A percentile compares a stretch with the other conserved stretches of the same genome.
phyloP scores from a whole-genome alignment of 2,888 invertebrate species.

The Stenurella melanura region DNA sequence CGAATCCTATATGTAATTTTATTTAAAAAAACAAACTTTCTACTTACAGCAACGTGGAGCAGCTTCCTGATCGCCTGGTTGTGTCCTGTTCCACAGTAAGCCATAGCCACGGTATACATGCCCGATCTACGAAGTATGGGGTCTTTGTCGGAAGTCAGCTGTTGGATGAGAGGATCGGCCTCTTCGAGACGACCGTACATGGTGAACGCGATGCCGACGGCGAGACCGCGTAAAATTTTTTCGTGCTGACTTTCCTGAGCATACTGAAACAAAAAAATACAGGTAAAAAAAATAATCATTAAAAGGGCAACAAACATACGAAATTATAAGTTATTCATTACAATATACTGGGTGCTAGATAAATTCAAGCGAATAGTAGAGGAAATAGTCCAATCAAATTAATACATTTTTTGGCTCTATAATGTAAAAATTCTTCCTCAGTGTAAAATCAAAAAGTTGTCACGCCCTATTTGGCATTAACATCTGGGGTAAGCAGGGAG shows the following conservation, averaged over 20 bases:
- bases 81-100: conserved; percentile 98
- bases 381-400: too few relatives aligned
- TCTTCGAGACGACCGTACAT: conserved; percentile 98
- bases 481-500: too few relatives aligned
- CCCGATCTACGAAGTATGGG: conserved; percentile 96
- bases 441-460: too few relatives aligned
- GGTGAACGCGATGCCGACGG: conserved; percentile 96
- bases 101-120: conserved; percentile 98
- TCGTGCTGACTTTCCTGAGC: conserved; percentile 98
- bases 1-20: too few relatives aligned
- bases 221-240: conserved; percentile 97
- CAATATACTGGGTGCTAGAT: too few relatives aligned
- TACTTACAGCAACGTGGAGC: conserved; percentile 93
- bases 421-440: too few relatives aligned
- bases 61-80: conserved; percentile 96
- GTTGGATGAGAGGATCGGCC: conserved; percentile 94
- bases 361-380: too few relatives aligned
- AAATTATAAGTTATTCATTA: too few relatives aligned
- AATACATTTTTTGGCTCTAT: too few relatives aligned
- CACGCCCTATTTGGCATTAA: too few relatives aligned
- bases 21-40: neutral
- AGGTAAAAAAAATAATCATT: neutral
- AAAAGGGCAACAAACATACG: too few relatives aligned
- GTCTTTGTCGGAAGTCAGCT: conserved; percentile 94
- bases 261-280: conserved; percentile 75